These are phyloP conservation scores for Stercorarius parasiticus DNA, from an alignment of 2,113 vertebrate genomes.

Conservation along the genomic window DNA sequence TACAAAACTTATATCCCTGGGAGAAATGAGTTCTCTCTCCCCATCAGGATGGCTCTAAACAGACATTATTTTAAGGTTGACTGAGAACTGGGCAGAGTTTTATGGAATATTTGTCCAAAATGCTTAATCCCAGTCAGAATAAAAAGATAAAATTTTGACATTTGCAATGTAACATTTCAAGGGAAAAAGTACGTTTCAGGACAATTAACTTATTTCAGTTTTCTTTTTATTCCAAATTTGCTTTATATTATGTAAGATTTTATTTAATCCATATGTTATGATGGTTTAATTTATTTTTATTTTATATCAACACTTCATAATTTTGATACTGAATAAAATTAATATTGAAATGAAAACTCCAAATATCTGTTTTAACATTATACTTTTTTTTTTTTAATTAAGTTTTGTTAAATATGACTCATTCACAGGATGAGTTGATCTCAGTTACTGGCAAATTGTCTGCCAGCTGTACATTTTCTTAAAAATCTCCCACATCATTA, in stretches of 20 bases:
- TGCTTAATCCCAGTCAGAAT: neutral
- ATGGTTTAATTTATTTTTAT: neutral
- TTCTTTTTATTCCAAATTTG: neutral
- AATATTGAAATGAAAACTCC: neutral
- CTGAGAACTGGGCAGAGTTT: neutral
- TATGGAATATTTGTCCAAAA: neutral
- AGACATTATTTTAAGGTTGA: neutral
- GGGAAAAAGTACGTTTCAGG: neutral
- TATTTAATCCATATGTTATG: neutral
- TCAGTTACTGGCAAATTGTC: neutral
- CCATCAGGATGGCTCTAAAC: no score
- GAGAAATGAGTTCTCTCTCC: neutral
- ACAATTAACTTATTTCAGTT: neutral
- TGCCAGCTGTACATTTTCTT: neutral
- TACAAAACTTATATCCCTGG: neutral
- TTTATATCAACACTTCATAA: neutral
- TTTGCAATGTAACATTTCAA: neutral
- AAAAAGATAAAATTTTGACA: neutral
- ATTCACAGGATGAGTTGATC: neutral
- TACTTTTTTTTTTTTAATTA: neutral
- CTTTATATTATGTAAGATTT: neutral
- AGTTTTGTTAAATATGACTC: neutral
- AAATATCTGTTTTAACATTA: neutral
- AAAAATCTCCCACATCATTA: neutral
- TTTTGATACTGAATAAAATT: neutral